Base-by-base conservation (phyloP, 2,888 invertebrate species). In the Apamea monoglypha region DNA sequence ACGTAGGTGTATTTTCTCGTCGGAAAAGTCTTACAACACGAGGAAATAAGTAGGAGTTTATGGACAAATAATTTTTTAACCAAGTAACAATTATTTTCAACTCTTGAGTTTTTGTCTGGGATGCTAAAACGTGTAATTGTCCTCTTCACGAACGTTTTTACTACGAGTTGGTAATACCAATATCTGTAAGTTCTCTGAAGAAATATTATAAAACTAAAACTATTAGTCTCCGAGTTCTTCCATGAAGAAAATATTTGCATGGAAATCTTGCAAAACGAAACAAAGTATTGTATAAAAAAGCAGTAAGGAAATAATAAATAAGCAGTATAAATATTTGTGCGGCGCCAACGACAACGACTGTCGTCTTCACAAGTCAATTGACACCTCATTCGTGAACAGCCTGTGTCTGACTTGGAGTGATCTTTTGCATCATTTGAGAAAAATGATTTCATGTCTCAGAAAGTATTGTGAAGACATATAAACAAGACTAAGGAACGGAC, bases 381-480 rank as follows among this genome's bases (percentile, higher is more conserved):
- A 18, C 32, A 36, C 12, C 64, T 36, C 53, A 70, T 66, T 85
- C 56, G 67, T 59, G 66, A 61, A 47, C 64, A 66, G 0, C 10
- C 53, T 56, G n/a, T 16, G 16, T 29, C 56, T 72, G 74, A n/a
- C 36, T 72, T 25, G 25, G n/a, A 56, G n/a, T 18, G 69, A 53
- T 69, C 36, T 44, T 53, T n/a, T 64, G 36, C 29, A 59, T 70
- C 56, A 74, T 82, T 63, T 63, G 56, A 67, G 25, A 47, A 81
- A 82, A 85, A 74, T 63, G 82, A 66, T 83, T 83, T 70, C 66
- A 59, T 82, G 56, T 74, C 72, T 32, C 36, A 14, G 84, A 80
- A 73, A 69, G 50, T 81, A 83, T 64, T 68, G 29, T 64, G 29
- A 61, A 56, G 16, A 72, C 6, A 72, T 81, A 81, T 36, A 73